Evolutionary conservation across 2,888 invertebrate species (phyloP).

Genomic region (Machimus rusticus): DNA sequence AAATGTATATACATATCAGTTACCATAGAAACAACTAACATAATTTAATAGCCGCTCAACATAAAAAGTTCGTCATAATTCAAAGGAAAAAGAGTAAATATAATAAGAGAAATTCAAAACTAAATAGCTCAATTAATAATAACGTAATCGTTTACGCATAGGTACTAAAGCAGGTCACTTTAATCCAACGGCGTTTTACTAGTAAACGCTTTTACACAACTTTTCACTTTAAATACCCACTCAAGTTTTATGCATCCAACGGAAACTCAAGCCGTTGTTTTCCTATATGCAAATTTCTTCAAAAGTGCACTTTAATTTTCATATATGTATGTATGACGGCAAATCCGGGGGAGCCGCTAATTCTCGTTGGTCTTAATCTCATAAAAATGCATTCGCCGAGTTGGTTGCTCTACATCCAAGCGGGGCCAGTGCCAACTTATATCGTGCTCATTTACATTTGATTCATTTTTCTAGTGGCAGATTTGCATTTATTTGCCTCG

Average conservation of each 20-base stretch:
- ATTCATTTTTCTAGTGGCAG: not conserved
- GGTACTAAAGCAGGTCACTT: not conserved
- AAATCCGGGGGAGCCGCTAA: not conserved
- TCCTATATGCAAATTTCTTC: not conserved
- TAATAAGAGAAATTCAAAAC: no score
- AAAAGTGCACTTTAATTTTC: not conserved
- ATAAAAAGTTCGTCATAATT: no score
- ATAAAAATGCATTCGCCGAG: not conserved
- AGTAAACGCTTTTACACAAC: not conserved
- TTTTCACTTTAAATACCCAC: not conserved
- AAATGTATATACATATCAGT: no score
- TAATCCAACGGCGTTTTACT: not conserved
- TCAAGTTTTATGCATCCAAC: not conserved
- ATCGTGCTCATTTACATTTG: not conserved
- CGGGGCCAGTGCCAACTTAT: not conserved
- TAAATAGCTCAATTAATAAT: not conserved
- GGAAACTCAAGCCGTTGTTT: not conserved
- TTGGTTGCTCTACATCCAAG: not conserved
- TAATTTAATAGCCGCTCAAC: no score
- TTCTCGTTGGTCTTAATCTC: not conserved
- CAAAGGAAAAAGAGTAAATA: not conserved
- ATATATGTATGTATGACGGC: not conserved
- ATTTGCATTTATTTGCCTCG: not conserved
- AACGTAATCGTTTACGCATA: not conserved
- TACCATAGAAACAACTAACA: no score